Conservation (phyloP, 2,113 vertebrate genomes). For the Charadrius vociferus region DNA sequence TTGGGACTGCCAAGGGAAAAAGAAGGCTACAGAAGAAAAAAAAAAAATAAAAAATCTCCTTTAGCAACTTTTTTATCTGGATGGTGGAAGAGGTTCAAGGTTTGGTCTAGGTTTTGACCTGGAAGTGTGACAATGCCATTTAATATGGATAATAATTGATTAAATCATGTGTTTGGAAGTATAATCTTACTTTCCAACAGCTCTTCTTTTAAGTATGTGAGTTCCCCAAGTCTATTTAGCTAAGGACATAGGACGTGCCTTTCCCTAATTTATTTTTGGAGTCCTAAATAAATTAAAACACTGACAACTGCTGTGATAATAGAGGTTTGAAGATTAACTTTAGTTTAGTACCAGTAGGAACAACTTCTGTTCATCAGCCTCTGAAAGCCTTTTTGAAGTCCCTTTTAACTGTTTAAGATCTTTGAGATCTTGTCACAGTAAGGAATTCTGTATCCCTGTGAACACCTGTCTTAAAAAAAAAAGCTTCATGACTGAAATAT, state of each 20-base stretch:
- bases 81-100: rapidly evolving
- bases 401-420: neutral
- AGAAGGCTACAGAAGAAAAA: neutral
- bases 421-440: neutral
- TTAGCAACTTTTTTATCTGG: neutral
- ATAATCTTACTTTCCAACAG: neutral
- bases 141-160: neutral
- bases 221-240: neutral
- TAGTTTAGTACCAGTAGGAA: neutral
- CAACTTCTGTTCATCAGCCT: neutral
- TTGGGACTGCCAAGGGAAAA: neutral
- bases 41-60: neutral
- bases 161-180: neutral
- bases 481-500: neutral
- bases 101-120: neutral
- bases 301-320: neutral
- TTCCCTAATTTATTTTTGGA: neutral
- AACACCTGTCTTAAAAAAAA: neutral
- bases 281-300: neutral
- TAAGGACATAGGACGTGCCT: neutral
- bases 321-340: neutral
- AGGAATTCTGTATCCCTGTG: neutral
- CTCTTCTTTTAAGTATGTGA: neutral
- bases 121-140: neutral
- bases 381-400: neutral